Conservation (phyloP, 2,888 invertebrate species). For the Lithophane semibrunnea region DNA sequence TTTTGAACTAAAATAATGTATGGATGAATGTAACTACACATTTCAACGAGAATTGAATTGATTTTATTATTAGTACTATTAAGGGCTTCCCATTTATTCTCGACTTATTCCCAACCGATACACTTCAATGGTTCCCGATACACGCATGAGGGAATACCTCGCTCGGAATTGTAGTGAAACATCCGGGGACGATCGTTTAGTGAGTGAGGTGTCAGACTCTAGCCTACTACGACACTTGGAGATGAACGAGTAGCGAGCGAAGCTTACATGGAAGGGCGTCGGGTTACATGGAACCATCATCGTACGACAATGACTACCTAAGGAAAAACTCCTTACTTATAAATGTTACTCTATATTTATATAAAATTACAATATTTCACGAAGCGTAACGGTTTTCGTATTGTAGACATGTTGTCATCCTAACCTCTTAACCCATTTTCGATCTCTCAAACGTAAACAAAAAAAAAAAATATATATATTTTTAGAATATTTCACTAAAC, state of each 20-base stretch:
- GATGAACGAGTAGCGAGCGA: slow-evolving; percentile 22
- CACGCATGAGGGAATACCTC: slow-evolving; percentile 5
- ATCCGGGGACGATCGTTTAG: slow-evolving; percentile 2
- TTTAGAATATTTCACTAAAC: slow-evolving; percentile 30
- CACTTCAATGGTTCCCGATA: background rate
- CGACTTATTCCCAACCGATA: slow-evolving; percentile 22
- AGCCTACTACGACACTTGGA: slow-evolving; percentile 24
- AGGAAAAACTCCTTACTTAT: slow-evolving; percentile 56
- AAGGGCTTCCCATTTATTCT: slow-evolving; percentile 19
- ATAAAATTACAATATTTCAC: slow-evolving; percentile 61
- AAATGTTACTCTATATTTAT: slow-evolving; percentile 64
- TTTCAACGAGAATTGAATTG: slow-evolving; percentile 60
- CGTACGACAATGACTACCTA: slow-evolving; percentile 36
- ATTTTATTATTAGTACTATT: slow-evolving; percentile 50
- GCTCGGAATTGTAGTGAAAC: slow-evolving; percentile 35
- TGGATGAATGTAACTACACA: slow-evolving; percentile 65
- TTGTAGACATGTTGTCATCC: slow-evolving; percentile 49
- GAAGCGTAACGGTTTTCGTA: slow-evolving; percentile 64
- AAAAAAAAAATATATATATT: slow-evolving; percentile 13
- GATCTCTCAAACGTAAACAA: slow-evolving; percentile 41
- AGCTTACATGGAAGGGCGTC: slow-evolving; percentile 23
- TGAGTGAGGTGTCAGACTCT: slow-evolving; percentile 18
- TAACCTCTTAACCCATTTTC: slow-evolving; percentile 33
- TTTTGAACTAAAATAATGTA: slow-evolving; percentile 78
- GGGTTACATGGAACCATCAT: slow-evolving; percentile 29